Evolutionary conservation across 2,113 vertebrate species (phyloP).

Genomic region (Leuciscus idus): DNA sequence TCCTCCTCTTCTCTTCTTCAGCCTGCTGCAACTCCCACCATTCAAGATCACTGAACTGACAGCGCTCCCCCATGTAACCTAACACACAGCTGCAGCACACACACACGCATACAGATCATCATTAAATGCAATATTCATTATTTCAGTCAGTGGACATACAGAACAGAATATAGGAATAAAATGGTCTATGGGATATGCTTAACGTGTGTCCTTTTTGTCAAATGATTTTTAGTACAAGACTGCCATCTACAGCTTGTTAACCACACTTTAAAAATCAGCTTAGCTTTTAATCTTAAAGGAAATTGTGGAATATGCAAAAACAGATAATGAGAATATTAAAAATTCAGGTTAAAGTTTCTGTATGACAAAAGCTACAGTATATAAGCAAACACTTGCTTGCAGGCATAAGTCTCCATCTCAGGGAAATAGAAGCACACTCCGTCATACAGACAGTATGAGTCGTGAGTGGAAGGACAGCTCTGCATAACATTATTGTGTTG

Average conservation of each 20-base stretch:
- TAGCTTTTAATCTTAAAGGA: not conserved
- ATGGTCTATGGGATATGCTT: not conserved
- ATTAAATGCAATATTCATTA: not conserved
- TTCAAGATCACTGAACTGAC: constrained; percentile 87
- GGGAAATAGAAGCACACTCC: constrained; percentile 87
- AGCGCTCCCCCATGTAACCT: constrained; percentile 87
- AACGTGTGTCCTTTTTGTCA: not conserved
- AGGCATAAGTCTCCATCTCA: constrained; percentile 82
- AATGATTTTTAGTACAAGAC: constrained; percentile 57
- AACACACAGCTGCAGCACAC: constrained; percentile 76
- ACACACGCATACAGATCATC: constrained; percentile 30
- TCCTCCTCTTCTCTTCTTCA: constrained; percentile 73
- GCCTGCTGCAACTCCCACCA: constrained; percentile 87
- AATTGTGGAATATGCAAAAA: not conserved
- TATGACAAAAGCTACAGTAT: not conserved
- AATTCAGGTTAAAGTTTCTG: not conserved
- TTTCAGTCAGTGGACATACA: not conserved
- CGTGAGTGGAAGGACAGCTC: constrained; percentile 79
- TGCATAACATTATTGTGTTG: constrained; percentile 56
- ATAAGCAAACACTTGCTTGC: constrained; percentile 82
- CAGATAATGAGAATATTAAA: not conserved
- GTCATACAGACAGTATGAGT: constrained; percentile 86
- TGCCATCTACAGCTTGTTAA: constrained; percentile 69
- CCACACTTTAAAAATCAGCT: not conserved
- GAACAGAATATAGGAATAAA: not conserved